Conservation (phyloP, 2,888 invertebrate genomes). For the Drosophila picticornis region DNA sequence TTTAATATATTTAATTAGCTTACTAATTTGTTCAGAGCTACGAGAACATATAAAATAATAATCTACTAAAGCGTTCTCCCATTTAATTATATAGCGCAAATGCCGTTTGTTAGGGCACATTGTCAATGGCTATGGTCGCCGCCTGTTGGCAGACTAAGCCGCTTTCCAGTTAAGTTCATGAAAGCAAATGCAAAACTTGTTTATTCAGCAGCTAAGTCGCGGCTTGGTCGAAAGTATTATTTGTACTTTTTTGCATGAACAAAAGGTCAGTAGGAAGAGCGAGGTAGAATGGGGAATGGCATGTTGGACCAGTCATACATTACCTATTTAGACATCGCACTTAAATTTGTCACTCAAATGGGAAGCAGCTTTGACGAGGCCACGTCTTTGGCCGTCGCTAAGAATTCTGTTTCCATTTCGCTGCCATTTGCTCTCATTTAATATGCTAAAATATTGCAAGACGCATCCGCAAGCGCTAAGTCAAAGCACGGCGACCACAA, state of each 20-base stretch:
- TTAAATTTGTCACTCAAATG: conserved; percentile 74
- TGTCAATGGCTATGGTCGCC: conserved; percentile 39
- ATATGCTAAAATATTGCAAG: conserved; percentile 76
- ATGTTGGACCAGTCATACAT: conserved; percentile 26
- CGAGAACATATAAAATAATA: background rate
- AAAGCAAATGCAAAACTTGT: conserved; percentile 75
- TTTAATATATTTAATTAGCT: background rate
- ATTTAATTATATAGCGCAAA: conserved; percentile 1
- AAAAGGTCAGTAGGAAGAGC: background rate
- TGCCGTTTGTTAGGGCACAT: conserved; percentile 29
- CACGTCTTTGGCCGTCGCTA: conserved; percentile 15
- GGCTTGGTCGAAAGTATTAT: conserved; percentile 52
- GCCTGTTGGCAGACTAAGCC: conserved; percentile 59
- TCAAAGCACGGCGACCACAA: conserved; percentile 71
- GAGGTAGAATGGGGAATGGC: background rate
- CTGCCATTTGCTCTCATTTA: conserved; percentile 75
- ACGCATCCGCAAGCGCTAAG: conserved; percentile 63
- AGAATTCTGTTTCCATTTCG: conserved; percentile 39
- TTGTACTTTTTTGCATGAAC: conserved; percentile 30
- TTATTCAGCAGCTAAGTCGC: conserved; percentile 75
- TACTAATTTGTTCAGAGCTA: background rate
- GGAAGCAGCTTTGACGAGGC: conserved; percentile 11
- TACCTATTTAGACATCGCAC: conserved; percentile 76
- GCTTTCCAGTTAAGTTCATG: conserved; percentile 71
- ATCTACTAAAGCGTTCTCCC: background rate